A percentile compares a stretch with the other conserved stretches of the same genome.
Conservation (phyloP, 92 coral and sea anemone genomes). For the Phenganax marumi region DNA sequence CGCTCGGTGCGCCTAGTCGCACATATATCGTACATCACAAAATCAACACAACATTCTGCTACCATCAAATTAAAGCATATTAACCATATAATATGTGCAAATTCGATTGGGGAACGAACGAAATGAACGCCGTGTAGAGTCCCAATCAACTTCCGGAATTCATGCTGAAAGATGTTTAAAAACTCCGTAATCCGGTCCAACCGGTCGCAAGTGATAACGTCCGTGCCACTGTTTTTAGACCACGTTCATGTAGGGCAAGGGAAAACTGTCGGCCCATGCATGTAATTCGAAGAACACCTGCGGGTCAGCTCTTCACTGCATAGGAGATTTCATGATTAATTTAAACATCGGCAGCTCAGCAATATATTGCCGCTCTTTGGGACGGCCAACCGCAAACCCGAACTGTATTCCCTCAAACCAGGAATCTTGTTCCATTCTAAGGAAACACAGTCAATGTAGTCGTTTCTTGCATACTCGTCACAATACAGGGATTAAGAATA, state of each 20-base stretch:
- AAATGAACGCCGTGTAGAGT: constrained; percentile 7
- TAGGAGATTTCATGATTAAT: constrained; percentile 32
- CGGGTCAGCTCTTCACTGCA: constrained; percentile 3
- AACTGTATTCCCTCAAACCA: constrained; percentile 12
- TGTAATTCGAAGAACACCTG: neutral
- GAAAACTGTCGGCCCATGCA: neutral
- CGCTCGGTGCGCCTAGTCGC: neutral
- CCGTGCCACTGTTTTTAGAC: neutral
- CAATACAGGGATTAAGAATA: neutral
- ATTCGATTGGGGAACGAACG: constrained; percentile 32
- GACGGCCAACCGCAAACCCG: constrained; percentile 17
- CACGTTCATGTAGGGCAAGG: neutral
- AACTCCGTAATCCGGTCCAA: neutral
- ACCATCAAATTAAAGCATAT: constrained; percentile 38
- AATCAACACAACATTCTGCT: constrained; percentile 18
- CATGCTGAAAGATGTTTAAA: constrained; percentile 14
- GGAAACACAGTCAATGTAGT: constrained; percentile 12
- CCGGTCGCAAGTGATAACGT: neutral
- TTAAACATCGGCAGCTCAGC: constrained; percentile 19
- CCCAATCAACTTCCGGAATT: constrained; percentile 26
- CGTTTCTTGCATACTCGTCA: constrained; percentile 8
- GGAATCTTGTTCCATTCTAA: neutral
- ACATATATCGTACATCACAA: neutral
- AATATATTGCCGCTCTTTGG: constrained; percentile 27
- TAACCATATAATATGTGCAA: constrained; percentile 39